Evolutionary conservation across 2,888 invertebrate species (phyloP), one percentile per base, ranked within the genome.

Genomic region (Orgyia antiqua): DNA sequence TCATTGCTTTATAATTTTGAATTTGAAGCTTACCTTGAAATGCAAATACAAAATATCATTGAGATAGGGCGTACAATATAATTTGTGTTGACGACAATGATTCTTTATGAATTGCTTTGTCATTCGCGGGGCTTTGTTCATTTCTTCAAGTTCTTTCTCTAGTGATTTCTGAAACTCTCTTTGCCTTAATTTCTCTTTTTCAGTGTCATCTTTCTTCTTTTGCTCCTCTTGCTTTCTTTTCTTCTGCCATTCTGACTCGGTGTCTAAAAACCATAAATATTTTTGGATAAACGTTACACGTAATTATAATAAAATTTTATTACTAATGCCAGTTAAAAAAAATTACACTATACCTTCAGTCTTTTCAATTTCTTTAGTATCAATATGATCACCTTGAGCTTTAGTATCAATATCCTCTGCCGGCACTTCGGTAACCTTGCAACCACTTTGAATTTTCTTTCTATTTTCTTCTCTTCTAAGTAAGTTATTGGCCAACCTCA

Each of bases 21-120:
- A n/a, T n/a, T n/a, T n/a, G n/a, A 12, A 3, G 21, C 30, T 25
- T 74, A 94, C 95, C 94, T 92, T 97, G 92, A 87, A 98, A 84
- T 98, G 98, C 21, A 98, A 87, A 73, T 98, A 98, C 0, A 98
- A 86, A 7, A 97, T 95, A 71, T 98, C 97, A 71, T 98, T 98
- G 6, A 98, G 80, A 51, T 91, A 80, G 0, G 98, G 98, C 0
- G 97, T 97, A 46, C 90, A 87, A 65, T 98, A 98, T 1, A 98
- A 78, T 56, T 93, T 92, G 43, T 94, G 88, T 42, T 95, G 91
- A 62, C 91, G 94, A 79, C 98, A 98, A 54, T 94, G 92, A 31
- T 95, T 90, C 46, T 83, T 89, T 26, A 98, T 87, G 29, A 90
- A 91, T 48, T 93, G 90, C 62, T 94, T 93, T 0, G 96, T 97